Percentiles rank a stretch among this genome's conserved stretches.
phyloP scores from a whole-genome alignment of 2,797 vertebrate genomes.

The Syngnathus acus region DNA sequence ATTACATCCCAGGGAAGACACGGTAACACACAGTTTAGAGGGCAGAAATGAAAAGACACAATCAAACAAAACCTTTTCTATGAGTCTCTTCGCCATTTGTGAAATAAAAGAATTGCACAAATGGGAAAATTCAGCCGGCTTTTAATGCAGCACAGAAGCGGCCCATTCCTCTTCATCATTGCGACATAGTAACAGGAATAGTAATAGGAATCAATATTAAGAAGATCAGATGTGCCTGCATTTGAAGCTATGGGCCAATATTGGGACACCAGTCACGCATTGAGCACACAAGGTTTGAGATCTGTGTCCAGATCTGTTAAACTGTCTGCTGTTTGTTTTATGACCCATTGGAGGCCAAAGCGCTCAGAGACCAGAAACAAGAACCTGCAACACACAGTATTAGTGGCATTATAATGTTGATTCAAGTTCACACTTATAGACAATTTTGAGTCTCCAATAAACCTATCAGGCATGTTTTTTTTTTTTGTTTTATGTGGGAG shows the following conservation, averaged over 20 bases:
- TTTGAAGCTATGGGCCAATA: background rate
- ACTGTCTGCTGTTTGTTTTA: background rate
- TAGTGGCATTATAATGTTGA: background rate
- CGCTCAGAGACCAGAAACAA: background rate
- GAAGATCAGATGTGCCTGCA: background rate
- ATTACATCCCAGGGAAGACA: constrained; percentile 10
- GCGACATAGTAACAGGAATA: background rate
- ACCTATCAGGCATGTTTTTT: background rate
- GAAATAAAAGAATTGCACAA: background rate
- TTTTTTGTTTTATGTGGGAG: background rate
- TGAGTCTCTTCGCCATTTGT: background rate
- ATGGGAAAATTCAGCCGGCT: background rate
- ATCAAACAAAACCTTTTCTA: background rate
- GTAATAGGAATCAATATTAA: background rate
- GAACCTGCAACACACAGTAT: constrained; percentile 1
- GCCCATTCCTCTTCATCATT: background rate
- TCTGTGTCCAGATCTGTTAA: background rate
- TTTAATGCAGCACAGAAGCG: background rate
- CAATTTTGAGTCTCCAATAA: background rate
- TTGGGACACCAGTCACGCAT: background rate
- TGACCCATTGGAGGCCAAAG: background rate
- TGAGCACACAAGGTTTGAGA: background rate
- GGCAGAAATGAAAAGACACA: background rate
- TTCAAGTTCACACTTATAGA: background rate
- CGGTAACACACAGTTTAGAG: background rate